Conservation (phyloP, 2,113 vertebrate species). For the Onychorhynchus coronatus region DNA sequence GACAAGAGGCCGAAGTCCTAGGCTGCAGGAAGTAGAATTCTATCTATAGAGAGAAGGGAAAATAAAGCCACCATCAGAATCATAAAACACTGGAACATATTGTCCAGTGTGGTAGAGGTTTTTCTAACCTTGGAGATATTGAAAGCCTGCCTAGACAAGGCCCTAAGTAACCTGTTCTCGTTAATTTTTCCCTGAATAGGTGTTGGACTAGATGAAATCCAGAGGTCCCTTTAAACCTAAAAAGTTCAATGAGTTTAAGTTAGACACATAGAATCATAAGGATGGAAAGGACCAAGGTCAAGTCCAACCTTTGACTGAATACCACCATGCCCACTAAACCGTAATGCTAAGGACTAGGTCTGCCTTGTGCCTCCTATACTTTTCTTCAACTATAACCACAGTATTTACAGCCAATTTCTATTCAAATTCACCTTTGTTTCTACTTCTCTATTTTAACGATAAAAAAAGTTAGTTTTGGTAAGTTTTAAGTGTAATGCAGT, state of each 20-base stretch:
- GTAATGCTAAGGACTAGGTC: not conserved
- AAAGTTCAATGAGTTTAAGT: not conserved
- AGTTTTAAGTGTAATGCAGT: not conserved
- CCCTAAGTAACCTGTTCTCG: not conserved
- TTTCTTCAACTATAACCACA: not conserved
- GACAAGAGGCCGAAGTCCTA: not conserved
- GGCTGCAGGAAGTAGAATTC: not conserved
- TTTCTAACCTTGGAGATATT: not conserved
- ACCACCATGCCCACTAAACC: not conserved
- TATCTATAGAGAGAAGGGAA: not conserved
- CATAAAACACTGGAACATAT: not conserved
- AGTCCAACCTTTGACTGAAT: not conserved
- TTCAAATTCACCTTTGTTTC: not conserved
- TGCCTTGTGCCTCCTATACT: not conserved
- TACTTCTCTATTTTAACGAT: not conserved
- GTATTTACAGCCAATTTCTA: not conserved
- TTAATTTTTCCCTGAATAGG: not conserved
- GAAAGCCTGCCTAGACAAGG: not conserved
- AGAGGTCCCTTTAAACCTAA: not conserved
- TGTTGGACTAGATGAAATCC: not conserved
- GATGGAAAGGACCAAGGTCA: not conserved
- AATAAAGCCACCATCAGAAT: not conserved
- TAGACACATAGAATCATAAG: not conserved
- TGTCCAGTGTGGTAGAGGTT: rapidly evolving
- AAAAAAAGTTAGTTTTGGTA: not conserved